Base-by-base conservation (phyloP, 2,888 invertebrate genomes). In the Watsonalla cultraria region DNA sequence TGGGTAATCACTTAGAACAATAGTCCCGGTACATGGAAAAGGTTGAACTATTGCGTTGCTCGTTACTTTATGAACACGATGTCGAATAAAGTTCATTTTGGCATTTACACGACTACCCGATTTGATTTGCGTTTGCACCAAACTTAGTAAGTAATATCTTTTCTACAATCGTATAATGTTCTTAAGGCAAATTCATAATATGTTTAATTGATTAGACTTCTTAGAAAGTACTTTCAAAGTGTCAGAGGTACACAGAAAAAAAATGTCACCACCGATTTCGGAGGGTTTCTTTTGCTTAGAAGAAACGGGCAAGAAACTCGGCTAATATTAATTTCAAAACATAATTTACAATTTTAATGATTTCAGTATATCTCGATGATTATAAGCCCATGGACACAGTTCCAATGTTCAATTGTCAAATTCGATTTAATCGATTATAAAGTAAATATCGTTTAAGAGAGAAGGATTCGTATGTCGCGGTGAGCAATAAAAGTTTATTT, bases 1-100 rank as follows among this genome's bases (percentile, higher is more conserved):
- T 70, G 55, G 52, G 64, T 57, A 64, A 60, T 60, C 58, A 53
- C 57, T 47, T 51, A 60, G 63, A 73, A 74, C 72, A 72, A 74
- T 72, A 64, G 58, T 46, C 51, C 47, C 53, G 57, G 58, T 64
- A 68, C 70, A 66, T 56, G 54, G 64, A 55, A 70, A 72, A 75
- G 68, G 72, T 70, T 67, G 66, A 54, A 45, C 59, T 53, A 49
- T 61, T 51, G 49, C 51, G 53, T 61, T 64, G 54, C 58, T 56
- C 57, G 33, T 37, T 46, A 60, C 62, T 62, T 54, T 54, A 48
- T 53, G 55, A 58, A 63, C 59, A 54, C 51, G 56, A 56, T 47
- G 48, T 52, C 37, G 51, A 48, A 34, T 60, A 60, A 68, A 64
- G 66, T 69, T 68, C 62, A 59, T 62, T 65, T 62, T 63, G 70